Conservation (phyloP, 2,888 invertebrate genomes). For the Gryllus longicercus region DNA sequence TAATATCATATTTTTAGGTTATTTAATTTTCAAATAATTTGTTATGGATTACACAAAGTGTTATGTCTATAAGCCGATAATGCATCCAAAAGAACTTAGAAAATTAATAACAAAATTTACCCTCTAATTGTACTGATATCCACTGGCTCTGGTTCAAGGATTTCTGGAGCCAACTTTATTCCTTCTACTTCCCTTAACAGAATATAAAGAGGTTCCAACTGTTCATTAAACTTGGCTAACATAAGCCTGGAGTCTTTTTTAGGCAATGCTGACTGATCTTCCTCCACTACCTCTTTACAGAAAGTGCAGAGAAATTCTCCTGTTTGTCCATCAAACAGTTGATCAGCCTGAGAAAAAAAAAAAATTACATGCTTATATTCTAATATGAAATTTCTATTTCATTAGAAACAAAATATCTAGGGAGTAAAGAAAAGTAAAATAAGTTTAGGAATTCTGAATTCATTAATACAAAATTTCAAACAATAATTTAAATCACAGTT, state of each 20-base stretch:
- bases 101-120: constrained; percentile 44
- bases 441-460: neutral
- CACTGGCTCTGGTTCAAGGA: constrained; percentile 91
- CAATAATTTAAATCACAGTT: no score
- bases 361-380: constrained; percentile 24
- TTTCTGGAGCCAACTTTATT: constrained; percentile 86
- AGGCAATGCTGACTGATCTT: constrained; percentile 89
- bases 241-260: constrained; percentile 88
- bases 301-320: constrained; percentile 87
- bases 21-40: no score
- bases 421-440: neutral
- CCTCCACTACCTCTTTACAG: constrained; percentile 85
- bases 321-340: constrained; percentile 78
- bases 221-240: constrained; percentile 90
- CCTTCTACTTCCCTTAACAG: constrained; percentile 87
- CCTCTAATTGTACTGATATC: constrained; percentile 82
- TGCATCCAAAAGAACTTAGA: neutral
- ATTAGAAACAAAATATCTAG: neutral
- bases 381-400: neutral
- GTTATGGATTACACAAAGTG: no score
- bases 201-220: constrained; percentile 87
- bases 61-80: neutral
- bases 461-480: neutral
- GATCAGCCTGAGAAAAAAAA: constrained; percentile 64
- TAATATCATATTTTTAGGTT: no score